A percentile compares a stretch with the other conserved stretches of the same genome.
phyloP scores from a whole-genome alignment of 2,888 invertebrate species.

The Lottia gigantea region DNA sequence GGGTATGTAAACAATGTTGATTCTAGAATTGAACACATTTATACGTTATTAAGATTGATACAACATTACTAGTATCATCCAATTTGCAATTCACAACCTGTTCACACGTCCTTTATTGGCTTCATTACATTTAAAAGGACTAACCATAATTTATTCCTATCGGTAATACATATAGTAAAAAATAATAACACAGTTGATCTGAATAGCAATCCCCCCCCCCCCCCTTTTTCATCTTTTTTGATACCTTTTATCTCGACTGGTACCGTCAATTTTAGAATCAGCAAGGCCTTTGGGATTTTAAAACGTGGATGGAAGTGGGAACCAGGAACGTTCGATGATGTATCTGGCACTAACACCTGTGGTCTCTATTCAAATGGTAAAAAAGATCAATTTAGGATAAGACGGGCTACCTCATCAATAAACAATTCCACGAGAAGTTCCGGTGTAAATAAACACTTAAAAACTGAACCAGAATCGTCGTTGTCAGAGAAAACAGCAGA shows the following conservation, averaged over 20 bases:
- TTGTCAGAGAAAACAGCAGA: background rate
- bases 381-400: background rate
- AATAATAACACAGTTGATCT: no score
- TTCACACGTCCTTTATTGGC: no score
- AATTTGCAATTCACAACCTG: background rate
- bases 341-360: background rate
- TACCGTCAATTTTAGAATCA: constrained; percentile 11
- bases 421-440: background rate
- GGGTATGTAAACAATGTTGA: constrained; percentile 27
- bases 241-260: no score
- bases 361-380: constrained; percentile 11
- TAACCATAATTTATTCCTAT: no score
- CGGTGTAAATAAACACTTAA: no score
- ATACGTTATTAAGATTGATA: background rate
- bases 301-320: constrained; percentile 21
- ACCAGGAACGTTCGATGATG: constrained; percentile 11
- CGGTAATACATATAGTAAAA: no score
- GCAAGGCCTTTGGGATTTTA: constrained; percentile 3
- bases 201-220: no score
- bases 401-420: background rate
- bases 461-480: no score
- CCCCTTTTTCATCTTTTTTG: no score
- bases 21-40: no score
- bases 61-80: background rate
- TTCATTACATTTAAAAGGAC: no score